Base-by-base conservation (phyloP, 2,797 vertebrate genomes). In the Sphenopsis melanotis region DNA sequence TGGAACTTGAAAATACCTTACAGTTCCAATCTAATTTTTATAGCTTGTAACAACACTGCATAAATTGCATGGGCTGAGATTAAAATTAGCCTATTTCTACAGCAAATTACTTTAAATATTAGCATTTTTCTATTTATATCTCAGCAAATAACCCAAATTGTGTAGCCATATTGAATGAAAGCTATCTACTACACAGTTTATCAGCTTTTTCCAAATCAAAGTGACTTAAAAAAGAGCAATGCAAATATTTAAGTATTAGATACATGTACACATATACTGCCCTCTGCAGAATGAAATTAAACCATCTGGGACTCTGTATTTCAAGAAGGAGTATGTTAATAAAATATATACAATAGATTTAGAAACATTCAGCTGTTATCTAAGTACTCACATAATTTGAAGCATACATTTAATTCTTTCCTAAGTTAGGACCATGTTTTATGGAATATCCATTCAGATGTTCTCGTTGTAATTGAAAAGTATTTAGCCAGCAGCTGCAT, bases 201-300 rank as follows among this genome's bases (percentile, higher is more conserved):
- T 49, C 34, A 53, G 9, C 7, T 76, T 92, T 84, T 91, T 82
- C 65, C 41, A 65, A 59, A 13, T 50, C 71, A 85, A 93, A 81
- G 55, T 39, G 32, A 93, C 49, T 87, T 86, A 6, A 57, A 53
- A 87, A 80, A 72, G 23, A 74, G 34, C 18, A 90, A 90, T 53
- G 87, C 50, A 93, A 92, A 82, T 60, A 89, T 83, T 75, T 68
- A 75, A 68, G 13, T 39, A 83, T 82, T 81, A 81, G 14, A 77
- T 68, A 50, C 10, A 75, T 10, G 3, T 42, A 76, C 49, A 8
- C 59, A 50, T 75, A 82, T 55, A 83, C 42, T 80, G n/a, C 36
- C 44, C 56, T 79, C 80, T 93, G 30, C 24, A 86, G 93, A 96
- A 95, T 16, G 18, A 70, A 92, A 94, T 71, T 71, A 71, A 61